Base-by-base conservation (phyloP, 2,797 vertebrate species). In the Sorex maritimensis region DNA sequence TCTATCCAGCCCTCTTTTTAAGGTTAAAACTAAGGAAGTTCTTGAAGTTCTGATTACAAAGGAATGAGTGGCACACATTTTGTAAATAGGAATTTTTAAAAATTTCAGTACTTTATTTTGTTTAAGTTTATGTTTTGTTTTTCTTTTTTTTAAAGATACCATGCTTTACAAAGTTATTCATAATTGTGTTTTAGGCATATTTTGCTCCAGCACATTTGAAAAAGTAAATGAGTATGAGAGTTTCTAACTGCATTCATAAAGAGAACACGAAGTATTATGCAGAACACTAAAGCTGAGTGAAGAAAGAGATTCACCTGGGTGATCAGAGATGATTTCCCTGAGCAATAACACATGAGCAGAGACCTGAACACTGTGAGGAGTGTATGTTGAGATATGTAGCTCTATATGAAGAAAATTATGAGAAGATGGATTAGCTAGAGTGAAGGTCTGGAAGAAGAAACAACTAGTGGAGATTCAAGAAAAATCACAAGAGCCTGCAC, bases 31-130 rank as follows among this genome's bases (percentile, higher is more conserved):
- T 9, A 28, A 28, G 52, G n/a, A 92, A 92, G 38, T 68, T 78
- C 55, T 7, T 78, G n/a, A 81, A 65, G n/a, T 46, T 90, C 65
- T 78, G 46, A 78, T 88, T 81, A 81, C 74, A 87, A 87, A 90
- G 82, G 67, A 95, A 83, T 46, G 24, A 92, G 38, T 15, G 26
- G 58, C 0, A 93, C 0, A 81, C 26, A 52, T 67, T 23, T 2
- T 46, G 14, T 61, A 58, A 79, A 88, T 68, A 68, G 63, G 82
- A 88, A 92, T 2, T 21, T 61, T 61, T 61, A 21, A 4, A 44
- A 44, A 44, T 61, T 61, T 61, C 58, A 61, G 58, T 61, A 61
- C 21, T 61, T 61, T 44, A 44, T 44, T 44, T 44, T 34, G 34
- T 34, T 34, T 61, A 61, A 61, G 21, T 61, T 61, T 23, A 61